Conservation (phyloP, 2,888 invertebrate genomes). For the Eretmocerus hayati region DNA sequence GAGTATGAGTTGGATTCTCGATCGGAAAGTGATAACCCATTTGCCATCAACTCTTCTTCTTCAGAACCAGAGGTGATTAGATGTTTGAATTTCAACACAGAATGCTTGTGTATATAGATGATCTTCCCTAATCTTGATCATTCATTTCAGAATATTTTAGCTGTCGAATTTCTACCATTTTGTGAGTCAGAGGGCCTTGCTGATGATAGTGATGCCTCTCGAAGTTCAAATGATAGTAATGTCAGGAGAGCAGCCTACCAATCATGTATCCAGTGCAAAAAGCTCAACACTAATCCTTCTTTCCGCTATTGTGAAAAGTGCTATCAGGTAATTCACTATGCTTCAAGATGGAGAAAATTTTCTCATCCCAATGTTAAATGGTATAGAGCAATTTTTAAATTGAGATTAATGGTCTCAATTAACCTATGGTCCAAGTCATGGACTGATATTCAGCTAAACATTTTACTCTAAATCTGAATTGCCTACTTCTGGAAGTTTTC, state of each 20-base stretch:
- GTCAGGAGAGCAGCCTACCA: constrained; percentile 56
- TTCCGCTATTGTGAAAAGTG: constrained; percentile 66
- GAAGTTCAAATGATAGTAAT: constrained; percentile 43
- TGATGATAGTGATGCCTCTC: constrained; percentile 38
- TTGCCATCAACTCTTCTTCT: constrained; percentile 26
- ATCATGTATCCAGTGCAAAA: constrained; percentile 59
- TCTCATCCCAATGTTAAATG: not conserved
- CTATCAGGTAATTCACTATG: constrained; percentile 60
- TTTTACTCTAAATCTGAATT: too few relatives aligned
- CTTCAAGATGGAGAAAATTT: constrained; percentile 1
- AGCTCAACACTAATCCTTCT: constrained; percentile 56
- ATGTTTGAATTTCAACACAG: too few relatives aligned
- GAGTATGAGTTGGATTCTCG: constrained; percentile 36
- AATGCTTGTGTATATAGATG: too few relatives aligned
- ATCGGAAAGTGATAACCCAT: constrained; percentile 31
- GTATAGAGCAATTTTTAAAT: constrained; percentile 9
- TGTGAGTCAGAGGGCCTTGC: constrained; percentile 34
- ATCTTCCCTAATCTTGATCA: too few relatives aligned
- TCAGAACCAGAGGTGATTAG: constrained; percentile 38
- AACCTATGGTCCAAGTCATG: too few relatives aligned
- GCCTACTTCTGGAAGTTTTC: too few relatives aligned
- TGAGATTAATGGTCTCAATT: too few relatives aligned
- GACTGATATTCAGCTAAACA: too few relatives aligned
- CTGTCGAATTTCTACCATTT: constrained; percentile 29
- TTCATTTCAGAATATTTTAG: constrained; percentile 29